A percentile compares a stretch with the other conserved stretches of the same genome.
phyloP scores from a whole-genome alignment of 1,140 invertebrate species.

The Pseudomyrmex cubaensis region DNA sequence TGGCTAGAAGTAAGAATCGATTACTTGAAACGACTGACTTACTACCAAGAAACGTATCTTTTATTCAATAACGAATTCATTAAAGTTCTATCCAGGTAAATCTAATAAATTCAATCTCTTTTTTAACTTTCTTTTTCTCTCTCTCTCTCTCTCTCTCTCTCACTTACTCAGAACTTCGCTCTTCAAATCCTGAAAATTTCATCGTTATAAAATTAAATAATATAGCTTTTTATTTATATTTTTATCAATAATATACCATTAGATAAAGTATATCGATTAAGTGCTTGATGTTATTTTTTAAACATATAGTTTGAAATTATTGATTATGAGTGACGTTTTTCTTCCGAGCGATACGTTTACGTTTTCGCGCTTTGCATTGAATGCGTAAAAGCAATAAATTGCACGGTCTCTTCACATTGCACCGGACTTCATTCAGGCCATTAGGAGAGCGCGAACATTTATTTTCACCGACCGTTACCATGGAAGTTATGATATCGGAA shows the following conservation, averaged over 20 bases:
- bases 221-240: neutral
- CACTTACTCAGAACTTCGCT: too few relatives aligned
- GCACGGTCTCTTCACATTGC: conserved; percentile 36
- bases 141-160: too few relatives aligned
- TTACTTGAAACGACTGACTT: neutral
- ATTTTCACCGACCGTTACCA: conserved; percentile 57
- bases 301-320: neutral
- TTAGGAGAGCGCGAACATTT: conserved; percentile 54
- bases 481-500: conserved; percentile 62
- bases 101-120: conserved; percentile 12
- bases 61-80: conserved; percentile 44
- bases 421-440: conserved; percentile 45
- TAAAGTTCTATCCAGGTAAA: neutral
- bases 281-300: neutral
- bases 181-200: neutral
- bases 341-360: conserved; percentile 19
- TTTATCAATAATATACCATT: neutral
- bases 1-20: conserved; percentile 86
- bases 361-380: neutral
- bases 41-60: conserved; percentile 24
- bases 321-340: neutral
- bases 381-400: conserved; percentile 35
- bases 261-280: neutral
- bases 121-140: neutral
- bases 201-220: neutral